phyloP scores from a whole-genome alignment of 2,888 invertebrate genomes.

The Diaphora mendica region DNA sequence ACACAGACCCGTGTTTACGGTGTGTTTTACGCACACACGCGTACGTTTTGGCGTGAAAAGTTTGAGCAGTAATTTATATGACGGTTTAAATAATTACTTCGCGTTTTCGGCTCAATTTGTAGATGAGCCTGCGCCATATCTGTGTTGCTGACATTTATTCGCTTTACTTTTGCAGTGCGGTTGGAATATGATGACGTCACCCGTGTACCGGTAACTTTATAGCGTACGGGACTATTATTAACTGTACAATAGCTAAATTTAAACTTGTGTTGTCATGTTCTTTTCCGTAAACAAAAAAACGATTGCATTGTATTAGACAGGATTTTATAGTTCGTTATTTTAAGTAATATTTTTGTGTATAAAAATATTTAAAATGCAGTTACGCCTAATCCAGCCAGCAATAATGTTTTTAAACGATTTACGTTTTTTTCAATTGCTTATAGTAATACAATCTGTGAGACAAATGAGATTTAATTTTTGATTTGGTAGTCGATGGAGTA shows the following conservation, averaged over 20 bases:
- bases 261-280: constrained; percentile 8
- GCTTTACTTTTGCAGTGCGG: constrained; percentile 65
- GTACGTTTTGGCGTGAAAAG: constrained; percentile 77
- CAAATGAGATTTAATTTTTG: background rate
- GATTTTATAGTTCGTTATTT: background rate
- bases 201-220: constrained; percentile 46
- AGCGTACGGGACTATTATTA: constrained; percentile 33
- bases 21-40: constrained; percentile 63
- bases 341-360: background rate
- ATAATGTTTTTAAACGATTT: background rate
- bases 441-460: background rate
- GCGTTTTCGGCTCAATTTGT: constrained; percentile 86
- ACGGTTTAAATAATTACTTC: constrained; percentile 86
- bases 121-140: constrained; percentile 77
- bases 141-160: constrained; percentile 75
- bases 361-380: background rate
- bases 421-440: background rate
- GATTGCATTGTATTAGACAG: constrained; percentile 9
- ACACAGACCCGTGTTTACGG: constrained; percentile 56
- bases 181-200: constrained; percentile 58
- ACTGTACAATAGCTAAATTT: constrained; percentile 21
- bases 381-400: background rate
- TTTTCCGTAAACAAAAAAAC: constrained; percentile 4
- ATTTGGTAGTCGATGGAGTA: background rate
- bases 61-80: constrained; percentile 86